phyloP scores from a whole-genome alignment of 2,888 invertebrate species.

The Chironomus tentans region DNA sequence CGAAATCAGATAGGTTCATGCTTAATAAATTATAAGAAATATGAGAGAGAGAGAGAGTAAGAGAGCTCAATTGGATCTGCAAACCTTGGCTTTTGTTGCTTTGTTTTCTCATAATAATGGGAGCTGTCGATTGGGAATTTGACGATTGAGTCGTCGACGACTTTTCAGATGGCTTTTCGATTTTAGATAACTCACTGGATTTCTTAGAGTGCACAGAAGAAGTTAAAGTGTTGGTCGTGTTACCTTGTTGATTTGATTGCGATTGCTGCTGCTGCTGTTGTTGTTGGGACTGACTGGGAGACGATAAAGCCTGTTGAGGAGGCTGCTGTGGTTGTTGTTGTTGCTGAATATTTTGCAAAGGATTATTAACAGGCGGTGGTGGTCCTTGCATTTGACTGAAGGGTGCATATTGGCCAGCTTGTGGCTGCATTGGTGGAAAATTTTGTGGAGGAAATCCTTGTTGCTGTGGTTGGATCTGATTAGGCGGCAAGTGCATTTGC shows the following conservation, averaged over 20 bases:
- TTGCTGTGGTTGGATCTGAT: slow-evolving; percentile 43
- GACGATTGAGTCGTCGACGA: slow-evolving; percentile 39
- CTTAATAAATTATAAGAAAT: background rate
- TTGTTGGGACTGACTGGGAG: background rate
- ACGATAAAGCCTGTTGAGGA: slow-evolving; percentile 34
- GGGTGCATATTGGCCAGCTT: slow-evolving; percentile 51
- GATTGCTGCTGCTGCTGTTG: slow-evolving; percentile 6
- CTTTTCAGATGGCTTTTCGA: slow-evolving; percentile 37
- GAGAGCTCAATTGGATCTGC: background rate
- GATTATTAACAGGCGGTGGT: slow-evolving; percentile 37
- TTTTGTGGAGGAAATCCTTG: slow-evolving; percentile 54
- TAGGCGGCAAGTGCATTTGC: slow-evolving; percentile 63
- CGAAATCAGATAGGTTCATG: no score
- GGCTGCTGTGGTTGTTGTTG: background rate
- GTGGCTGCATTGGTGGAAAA: slow-evolving; percentile 54
- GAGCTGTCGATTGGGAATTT: background rate
- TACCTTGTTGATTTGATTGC: slow-evolving; percentile 16
- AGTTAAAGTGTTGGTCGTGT: slow-evolving; percentile 44
- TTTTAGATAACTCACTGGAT: slow-evolving; percentile 54
- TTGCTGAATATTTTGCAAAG: background rate
- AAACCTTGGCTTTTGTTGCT: slow-evolving; percentile 26
- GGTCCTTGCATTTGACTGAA: slow-evolving; percentile 35
- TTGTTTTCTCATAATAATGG: background rate
- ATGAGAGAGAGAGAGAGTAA: background rate
- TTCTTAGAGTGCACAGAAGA: slow-evolving; percentile 46